These are phyloP conservation scores for Amphimallon solstitiale DNA, from an alignment of 2,888 invertebrate genomes.

Conservation along the genomic window DNA sequence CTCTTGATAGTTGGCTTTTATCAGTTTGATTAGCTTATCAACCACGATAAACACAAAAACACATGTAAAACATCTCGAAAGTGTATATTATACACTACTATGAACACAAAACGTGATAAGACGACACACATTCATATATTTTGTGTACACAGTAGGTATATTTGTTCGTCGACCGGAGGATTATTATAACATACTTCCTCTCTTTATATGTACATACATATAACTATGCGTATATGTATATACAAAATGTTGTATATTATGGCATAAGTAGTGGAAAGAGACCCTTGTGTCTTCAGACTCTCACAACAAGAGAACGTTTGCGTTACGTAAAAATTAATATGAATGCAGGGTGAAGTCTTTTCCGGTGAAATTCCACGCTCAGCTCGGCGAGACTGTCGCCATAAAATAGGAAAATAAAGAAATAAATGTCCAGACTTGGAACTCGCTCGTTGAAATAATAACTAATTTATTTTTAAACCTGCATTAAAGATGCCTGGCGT, in stretches of 20 bases:
- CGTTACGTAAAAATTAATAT: constrained; percentile 36
- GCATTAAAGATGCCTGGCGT: constrained; percentile 31
- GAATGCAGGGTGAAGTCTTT: constrained; percentile 32
- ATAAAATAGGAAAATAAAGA: constrained; percentile 35
- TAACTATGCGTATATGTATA: constrained; percentile 15
- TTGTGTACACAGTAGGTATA: constrained; percentile 40
- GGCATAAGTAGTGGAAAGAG: constrained; percentile 23
- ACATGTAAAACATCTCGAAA: constrained; percentile 59
- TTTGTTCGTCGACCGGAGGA: constrained; percentile 36
- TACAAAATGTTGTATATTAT: constrained; percentile 23
- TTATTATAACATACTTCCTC: constrained; percentile 40
- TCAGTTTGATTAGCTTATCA: constrained; percentile 61
- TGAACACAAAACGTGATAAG: constrained; percentile 37
- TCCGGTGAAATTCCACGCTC: constrained; percentile 36
- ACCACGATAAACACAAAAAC: constrained; percentile 59
- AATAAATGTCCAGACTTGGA: constrained; percentile 31
- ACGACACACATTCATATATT: constrained; percentile 39
- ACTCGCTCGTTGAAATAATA: constrained; percentile 35
- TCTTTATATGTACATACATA: constrained; percentile 31
- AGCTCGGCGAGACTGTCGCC: constrained; percentile 25
- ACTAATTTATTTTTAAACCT: constrained; percentile 38
- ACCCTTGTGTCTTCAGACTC: constrained; percentile 22
- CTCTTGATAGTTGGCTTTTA: constrained; percentile 39
- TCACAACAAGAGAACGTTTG: constrained; percentile 13
- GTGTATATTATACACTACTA: constrained; percentile 39